A percentile compares a stretch with the other conserved stretches of the same genome.
Conservation (phyloP, 1,140 invertebrate species). For the Heliconius hermathena region DNA sequence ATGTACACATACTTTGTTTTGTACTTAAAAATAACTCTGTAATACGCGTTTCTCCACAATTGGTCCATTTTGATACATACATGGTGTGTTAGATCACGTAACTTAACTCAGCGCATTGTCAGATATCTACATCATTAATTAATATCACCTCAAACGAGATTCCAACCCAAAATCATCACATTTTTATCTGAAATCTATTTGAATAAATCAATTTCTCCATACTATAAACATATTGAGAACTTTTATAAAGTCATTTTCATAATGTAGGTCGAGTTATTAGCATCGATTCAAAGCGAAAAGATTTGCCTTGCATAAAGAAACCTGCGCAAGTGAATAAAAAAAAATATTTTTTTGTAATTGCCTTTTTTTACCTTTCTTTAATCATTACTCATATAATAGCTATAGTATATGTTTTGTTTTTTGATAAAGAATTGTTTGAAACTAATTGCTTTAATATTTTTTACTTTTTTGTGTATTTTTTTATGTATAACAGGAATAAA, state of each 20-base stretch:
- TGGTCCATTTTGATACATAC: too few species aligned
- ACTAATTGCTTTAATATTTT: too few species aligned
- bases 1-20: too few species aligned
- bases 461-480: too few species aligned
- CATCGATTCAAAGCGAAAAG: conserved; percentile 5
- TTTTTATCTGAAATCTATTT: neutral
- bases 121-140: neutral
- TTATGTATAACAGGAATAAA: too few species aligned
- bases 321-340: neutral
- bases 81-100: neutral
- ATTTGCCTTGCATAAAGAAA: neutral
- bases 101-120: neutral
- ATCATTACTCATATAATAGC: too few species aligned
- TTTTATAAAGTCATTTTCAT: neutral
- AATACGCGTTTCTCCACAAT: too few species aligned
- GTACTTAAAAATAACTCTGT: too few species aligned
- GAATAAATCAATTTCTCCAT: neutral
- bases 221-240: neutral
- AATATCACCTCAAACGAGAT: neutral
- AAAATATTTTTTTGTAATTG: neutral
- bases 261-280: neutral
- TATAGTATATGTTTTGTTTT: too few species aligned
- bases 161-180: neutral
- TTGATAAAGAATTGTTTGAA: too few species aligned
- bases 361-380: neutral